Percentiles rank a stretch among this genome's conserved stretches.
Evolutionary conservation across 2,113 vertebrate species (phyloP).

Genomic region (Panurus biarmicus): DNA sequence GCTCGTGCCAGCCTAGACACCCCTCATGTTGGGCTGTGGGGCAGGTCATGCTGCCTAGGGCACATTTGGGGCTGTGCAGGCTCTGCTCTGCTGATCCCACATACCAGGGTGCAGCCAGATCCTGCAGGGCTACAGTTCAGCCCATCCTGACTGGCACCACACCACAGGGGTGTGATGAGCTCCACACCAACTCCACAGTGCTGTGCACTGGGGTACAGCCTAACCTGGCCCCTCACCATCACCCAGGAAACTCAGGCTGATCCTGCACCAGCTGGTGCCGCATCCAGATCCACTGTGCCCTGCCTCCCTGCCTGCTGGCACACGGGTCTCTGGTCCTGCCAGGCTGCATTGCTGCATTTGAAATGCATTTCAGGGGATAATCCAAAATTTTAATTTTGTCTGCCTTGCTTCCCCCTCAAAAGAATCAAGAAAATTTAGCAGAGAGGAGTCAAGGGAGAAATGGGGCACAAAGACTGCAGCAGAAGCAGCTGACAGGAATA

Average conservation of each 20-base stretch:
- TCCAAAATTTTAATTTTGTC: neutral
- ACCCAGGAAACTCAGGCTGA: neutral
- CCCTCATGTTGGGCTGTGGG: neutral
- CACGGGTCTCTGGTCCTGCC: neutral
- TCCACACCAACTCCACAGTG: neutral
- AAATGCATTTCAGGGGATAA: neutral
- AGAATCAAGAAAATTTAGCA: neutral
- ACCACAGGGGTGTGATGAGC: rapidly evolving
- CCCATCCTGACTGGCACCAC: rapidly evolving
- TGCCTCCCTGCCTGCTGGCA: neutral
- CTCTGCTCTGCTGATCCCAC: neutral
- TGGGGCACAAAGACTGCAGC: neutral
- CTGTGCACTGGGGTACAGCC: neutral
- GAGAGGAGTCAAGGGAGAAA: neutral
- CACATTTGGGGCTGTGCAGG: neutral
- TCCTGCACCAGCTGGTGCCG: neutral
- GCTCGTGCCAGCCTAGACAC: neutral
- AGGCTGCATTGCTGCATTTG: neutral
- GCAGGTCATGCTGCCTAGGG: neutral
- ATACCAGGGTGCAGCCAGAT: rapidly evolving
- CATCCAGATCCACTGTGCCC: neutral
- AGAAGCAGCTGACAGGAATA: neutral
- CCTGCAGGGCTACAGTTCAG: neutral
- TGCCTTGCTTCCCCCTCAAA: neutral
- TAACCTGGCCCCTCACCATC: neutral